phyloP scores from a whole-genome alignment of 1,140 invertebrate species.

The Druon quercuslanigerum region DNA sequence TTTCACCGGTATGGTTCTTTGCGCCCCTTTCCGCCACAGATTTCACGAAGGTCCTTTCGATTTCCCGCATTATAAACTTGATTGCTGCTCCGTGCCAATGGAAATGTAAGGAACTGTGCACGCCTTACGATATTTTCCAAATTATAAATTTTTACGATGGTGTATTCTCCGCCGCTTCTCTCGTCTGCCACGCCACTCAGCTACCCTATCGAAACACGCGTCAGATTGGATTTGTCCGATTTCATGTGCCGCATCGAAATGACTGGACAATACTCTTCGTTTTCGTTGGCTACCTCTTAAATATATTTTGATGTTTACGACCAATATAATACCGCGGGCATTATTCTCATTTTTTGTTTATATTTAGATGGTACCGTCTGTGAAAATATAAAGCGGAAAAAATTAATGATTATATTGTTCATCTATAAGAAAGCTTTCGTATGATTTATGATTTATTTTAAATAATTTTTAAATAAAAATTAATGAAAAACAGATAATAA shows the following conservation, averaged over 20 bases:
- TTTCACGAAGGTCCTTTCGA: conserved; percentile 62
- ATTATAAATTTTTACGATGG: conserved; percentile 77
- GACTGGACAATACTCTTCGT: conserved; percentile 20
- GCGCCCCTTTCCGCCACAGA: conserved; percentile 24
- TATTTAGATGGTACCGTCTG: too few relatives aligned
- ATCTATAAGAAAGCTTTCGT: too few relatives aligned
- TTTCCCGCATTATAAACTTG: conserved; percentile 76
- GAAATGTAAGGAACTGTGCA: conserved; percentile 56
- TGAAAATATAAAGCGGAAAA: too few relatives aligned
- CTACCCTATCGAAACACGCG: conserved; percentile 53
- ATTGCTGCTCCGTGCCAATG: conserved; percentile 57
- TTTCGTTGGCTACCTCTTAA: conserved; percentile 44
- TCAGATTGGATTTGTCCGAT: conserved; percentile 73
- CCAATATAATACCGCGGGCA: too few relatives aligned
- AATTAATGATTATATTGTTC: too few relatives aligned
- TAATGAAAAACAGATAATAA: too few relatives aligned
- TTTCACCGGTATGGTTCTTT: conserved; percentile 64
- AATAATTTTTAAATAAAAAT: too few relatives aligned
- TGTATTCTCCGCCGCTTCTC: conserved; percentile 2
- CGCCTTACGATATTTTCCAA: conserved; percentile 72
- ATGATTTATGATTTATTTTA: too few relatives aligned
- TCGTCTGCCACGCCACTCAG: conserved; percentile 44
- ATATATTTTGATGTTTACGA: conserved; percentile 43
- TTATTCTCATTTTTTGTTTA: too few relatives aligned
- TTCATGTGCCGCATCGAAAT: conserved; percentile 62